A percentile compares a stretch with the other conserved stretches of the same genome.
Evolutionary conservation across 2,797 vertebrate genomes (phyloP).

Genomic region (Sebastes steindachneri): DNA sequence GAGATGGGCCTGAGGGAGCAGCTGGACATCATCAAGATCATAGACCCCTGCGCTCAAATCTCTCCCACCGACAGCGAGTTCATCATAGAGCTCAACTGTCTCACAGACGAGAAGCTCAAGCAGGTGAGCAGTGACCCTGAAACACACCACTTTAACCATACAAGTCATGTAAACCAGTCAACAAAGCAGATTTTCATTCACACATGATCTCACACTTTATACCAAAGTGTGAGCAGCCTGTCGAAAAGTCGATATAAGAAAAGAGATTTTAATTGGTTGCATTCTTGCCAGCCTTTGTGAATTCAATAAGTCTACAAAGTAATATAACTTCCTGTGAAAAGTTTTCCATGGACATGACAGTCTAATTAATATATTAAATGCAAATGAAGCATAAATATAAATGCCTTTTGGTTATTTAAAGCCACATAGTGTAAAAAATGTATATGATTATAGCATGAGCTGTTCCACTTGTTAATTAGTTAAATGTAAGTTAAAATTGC

Average conservation of each 20-base stretch:
- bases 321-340: background rate
- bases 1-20: slow-evolving; percentile 99
- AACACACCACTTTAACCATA: background rate
- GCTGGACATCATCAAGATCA: slow-evolving; percentile 99
- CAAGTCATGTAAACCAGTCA: background rate
- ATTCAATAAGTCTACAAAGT: background rate
- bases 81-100: slow-evolving; percentile 99
- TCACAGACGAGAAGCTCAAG: slow-evolving; percentile 98
- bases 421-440: background rate
- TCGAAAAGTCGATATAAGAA: no score
- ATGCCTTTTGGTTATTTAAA: background rate
- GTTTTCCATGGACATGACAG: background rate
- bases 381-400: background rate
- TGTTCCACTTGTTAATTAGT: background rate
- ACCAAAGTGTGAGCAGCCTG: no score
- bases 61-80: slow-evolving; percentile 99
- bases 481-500: background rate
- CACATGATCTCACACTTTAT: background rate
- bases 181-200: background rate
- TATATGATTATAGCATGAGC: background rate
- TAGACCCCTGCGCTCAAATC: slow-evolving; percentile 97
- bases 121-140: slow-evolving; percentile 83
- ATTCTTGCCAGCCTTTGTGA: background rate
- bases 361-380: background rate
- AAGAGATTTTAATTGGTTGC: background rate